These are phyloP conservation scores for Cabera pusaria DNA, from an alignment of 2,888 invertebrate species.

Conservation along the genomic window DNA sequence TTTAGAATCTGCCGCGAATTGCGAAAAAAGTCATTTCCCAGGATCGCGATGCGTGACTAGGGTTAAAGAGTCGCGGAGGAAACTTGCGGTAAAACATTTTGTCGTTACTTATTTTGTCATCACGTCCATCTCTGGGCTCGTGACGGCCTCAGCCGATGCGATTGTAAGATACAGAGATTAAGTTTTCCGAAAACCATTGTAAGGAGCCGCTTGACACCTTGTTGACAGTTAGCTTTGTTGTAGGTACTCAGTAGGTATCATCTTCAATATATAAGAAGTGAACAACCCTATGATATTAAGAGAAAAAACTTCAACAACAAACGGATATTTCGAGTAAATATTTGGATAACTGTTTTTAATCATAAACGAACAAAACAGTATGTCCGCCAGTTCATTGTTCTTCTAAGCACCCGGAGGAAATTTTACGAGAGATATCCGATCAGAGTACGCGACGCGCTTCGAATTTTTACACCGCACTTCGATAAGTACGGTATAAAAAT, in stretches of 20 bases:
- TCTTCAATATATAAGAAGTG: no score
- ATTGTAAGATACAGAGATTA: conserved; percentile 42
- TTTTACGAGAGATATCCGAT: conserved; percentile 70
- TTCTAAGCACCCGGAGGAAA: conserved; percentile 58
- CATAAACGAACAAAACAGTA: conserved; percentile 28
- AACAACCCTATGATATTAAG: conserved; percentile 12
- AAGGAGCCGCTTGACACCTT: conserved; percentile 42
- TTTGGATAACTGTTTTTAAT: conserved; percentile 7
- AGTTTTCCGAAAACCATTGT: conserved; percentile 48
- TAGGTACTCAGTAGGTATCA: no score
- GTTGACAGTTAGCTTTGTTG: conserved; percentile 49
- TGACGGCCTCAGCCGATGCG: conserved; percentile 31
- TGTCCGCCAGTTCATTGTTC: conserved; percentile 67
- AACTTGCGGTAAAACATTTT: conserved; percentile 50
- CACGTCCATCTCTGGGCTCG: conserved; percentile 44
- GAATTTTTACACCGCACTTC: conserved; percentile 77
- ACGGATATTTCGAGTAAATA: conserved; percentile 11
- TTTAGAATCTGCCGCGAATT: conserved; percentile 46
- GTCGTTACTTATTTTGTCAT: no score
- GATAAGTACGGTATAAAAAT: no score
- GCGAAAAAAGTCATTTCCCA: conserved; percentile 48
- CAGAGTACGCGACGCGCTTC: conserved; percentile 51
- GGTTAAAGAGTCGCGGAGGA: conserved; percentile 50
- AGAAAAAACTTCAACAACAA: conserved; percentile 5
- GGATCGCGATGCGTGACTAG: conserved; percentile 60